Evolutionary conservation across 37 sponge, comb jelly and placozoan genomes (phyloP).

Genomic region (Beroe forskalii): DNA sequence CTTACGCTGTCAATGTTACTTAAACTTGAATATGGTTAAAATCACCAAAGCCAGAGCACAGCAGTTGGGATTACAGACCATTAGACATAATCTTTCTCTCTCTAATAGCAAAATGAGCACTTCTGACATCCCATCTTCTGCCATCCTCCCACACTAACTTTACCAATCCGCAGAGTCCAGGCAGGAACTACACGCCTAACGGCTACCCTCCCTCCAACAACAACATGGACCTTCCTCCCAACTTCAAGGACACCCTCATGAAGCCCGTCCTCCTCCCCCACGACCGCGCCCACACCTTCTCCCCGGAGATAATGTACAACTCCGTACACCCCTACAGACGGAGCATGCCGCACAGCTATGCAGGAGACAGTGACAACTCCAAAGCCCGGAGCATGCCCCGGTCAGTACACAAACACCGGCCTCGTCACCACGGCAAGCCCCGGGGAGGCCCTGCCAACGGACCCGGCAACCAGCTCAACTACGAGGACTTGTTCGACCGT

Average conservation of each 20-base stretch:
- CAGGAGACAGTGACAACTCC: constrained; percentile 46
- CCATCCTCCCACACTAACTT: no score
- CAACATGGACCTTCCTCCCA: constrained; percentile 16
- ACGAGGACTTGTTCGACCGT: constrained; percentile 60
- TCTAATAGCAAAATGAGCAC: no score
- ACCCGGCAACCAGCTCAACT: background rate
- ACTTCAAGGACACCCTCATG: constrained; percentile 22
- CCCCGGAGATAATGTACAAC: background rate
- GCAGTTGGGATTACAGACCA: no score
- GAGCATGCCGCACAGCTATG: constrained; percentile 7
- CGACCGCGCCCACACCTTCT: background rate
- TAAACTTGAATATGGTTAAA: no score
- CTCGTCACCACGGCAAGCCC: background rate
- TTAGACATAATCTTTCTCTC: no score
- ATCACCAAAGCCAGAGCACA: no score
- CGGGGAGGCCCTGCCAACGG: background rate
- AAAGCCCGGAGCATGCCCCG: constrained; percentile 47
- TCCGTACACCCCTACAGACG: constrained; percentile 10
- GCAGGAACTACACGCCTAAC: background rate
- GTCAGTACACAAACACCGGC: constrained; percentile 9
- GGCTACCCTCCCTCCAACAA: background rate
- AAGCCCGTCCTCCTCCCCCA: background rate
- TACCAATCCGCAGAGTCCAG: no score
- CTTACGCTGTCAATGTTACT: no score
- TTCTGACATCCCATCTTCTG: no score